Evolutionary conservation across 2,113 vertebrate genomes (phyloP).

Genomic region (Chelonoidis abingdonii): DNA sequence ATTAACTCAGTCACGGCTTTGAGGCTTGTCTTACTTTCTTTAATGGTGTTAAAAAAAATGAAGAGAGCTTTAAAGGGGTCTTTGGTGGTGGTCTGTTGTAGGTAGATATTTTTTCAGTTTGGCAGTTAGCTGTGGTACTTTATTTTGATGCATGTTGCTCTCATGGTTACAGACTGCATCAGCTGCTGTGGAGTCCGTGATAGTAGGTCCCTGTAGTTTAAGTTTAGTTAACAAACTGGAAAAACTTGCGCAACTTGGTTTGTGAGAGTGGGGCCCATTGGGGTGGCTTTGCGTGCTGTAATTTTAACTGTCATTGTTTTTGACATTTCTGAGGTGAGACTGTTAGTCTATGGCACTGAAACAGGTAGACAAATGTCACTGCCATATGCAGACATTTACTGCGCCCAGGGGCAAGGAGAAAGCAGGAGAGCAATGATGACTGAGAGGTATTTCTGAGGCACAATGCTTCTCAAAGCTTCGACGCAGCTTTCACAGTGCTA

Average conservation of each 20-base stretch:
- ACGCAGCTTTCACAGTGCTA: fast-evolving
- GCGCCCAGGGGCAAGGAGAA: neutral
- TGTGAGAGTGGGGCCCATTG: neutral
- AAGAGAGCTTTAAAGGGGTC: neutral
- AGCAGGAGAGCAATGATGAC: neutral
- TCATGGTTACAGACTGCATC: neutral
- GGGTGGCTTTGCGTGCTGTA: neutral
- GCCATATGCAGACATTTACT: fast-evolving
- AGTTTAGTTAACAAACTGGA: neutral
- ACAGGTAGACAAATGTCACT: neutral
- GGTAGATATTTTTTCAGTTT: neutral
- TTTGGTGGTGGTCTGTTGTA: fast-evolving
- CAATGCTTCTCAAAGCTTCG: neutral
- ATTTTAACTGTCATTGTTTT: neutral
- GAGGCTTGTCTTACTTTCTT: neutral
- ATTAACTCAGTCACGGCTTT: neutral
- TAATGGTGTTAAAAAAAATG: fast-evolving
- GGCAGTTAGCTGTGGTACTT: neutral
- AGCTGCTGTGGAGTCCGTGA: neutral
- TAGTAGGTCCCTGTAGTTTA: neutral
- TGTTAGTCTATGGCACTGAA: neutral
- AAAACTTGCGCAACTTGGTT: neutral
- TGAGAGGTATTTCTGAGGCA: neutral
- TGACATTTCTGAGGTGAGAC: neutral
- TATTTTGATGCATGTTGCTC: neutral